Evolutionary conservation across 2,113 vertebrate genomes (phyloP).

Genomic region (Urocolius indicus): DNA sequence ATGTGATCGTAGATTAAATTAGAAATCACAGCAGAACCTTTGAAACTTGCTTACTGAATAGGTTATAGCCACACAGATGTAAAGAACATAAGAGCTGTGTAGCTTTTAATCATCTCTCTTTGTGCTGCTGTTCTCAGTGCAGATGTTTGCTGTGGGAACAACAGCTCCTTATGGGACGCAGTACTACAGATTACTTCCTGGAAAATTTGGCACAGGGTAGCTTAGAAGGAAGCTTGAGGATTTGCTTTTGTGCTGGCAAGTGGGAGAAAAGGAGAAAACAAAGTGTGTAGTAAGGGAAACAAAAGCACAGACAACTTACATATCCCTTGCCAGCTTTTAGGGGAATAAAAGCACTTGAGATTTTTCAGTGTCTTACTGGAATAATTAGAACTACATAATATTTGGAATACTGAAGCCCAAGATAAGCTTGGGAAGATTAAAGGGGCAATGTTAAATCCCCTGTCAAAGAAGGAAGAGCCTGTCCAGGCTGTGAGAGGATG

Average conservation of each 20-base stretch:
- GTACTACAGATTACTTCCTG: constrained; percentile 38
- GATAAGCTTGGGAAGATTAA: constrained; percentile 42
- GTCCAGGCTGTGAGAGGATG: background rate
- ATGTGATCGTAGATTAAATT: background rate
- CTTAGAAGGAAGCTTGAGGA: constrained; percentile 28
- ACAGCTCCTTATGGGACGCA: background rate
- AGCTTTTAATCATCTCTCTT: constrained; percentile 27
- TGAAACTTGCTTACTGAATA: background rate
- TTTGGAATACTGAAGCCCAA: constrained; percentile 23
- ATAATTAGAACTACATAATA: constrained; percentile 45
- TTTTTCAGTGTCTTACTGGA: constrained; percentile 1
- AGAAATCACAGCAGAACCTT: background rate
- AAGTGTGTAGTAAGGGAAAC: constrained; percentile 29
- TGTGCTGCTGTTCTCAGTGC: constrained; percentile 21
- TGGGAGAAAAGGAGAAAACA: constrained; percentile 43
- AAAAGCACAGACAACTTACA: constrained; percentile 44
- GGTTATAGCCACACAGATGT: background rate
- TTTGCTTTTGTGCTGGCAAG: constrained; percentile 46
- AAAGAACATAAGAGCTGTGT: background rate
- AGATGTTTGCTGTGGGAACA: constrained; percentile 56
- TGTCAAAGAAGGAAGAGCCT: constrained; percentile 5
- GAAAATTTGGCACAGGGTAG: constrained; percentile 41
- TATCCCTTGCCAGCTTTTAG: constrained; percentile 43
- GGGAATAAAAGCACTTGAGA: constrained; percentile 46
- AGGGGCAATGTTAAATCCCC: background rate